Conservation (phyloP, 92 coral and sea anemone genomes). For the Meandrina meandrites region DNA sequence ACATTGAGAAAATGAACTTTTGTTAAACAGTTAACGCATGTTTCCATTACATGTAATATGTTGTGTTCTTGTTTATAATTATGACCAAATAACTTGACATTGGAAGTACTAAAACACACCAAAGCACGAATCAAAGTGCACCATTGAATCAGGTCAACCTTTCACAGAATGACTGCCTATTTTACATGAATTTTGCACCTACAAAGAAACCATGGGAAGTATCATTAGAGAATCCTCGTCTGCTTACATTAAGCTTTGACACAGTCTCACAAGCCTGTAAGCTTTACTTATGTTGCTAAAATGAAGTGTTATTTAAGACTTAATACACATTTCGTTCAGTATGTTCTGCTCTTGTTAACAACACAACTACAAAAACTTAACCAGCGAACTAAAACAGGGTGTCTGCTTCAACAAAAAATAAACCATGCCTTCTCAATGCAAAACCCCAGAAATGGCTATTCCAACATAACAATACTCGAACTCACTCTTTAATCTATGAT, state of each 20-base stretch:
- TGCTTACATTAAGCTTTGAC: too few relatives aligned
- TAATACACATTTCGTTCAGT: conserved; percentile 54
- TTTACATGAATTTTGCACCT: too few relatives aligned
- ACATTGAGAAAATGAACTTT: conserved; percentile 40
- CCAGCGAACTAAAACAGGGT: conserved; percentile 38
- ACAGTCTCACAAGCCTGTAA: too few relatives aligned
- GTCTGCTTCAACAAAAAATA: conserved; percentile 20
- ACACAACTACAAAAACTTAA: conserved; percentile 55
- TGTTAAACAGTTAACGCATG: conserved; percentile 46
- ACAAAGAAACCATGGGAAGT: conserved; percentile 43
- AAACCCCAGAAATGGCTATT: conserved; percentile 12
- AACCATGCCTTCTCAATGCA: conserved; percentile 44
- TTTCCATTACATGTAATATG: conserved; percentile 42
- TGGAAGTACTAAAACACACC: too few relatives aligned
- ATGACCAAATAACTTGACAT: too few relatives aligned
- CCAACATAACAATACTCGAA: too few relatives aligned
- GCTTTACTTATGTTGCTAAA: too few relatives aligned
- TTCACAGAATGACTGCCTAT: too few relatives aligned
- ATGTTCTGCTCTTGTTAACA: conserved; percentile 48
- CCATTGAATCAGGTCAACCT: too few relatives aligned
- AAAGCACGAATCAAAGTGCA: too few relatives aligned
- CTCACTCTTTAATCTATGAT: too few relatives aligned
- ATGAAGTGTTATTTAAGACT: too few relatives aligned
- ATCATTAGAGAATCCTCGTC: conserved; percentile 45
- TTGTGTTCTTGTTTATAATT: conserved; percentile 48